Evolutionary conservation across 2,888 invertebrate genomes (phyloP).

Genomic region (Cheiracanthium punctorium): DNA sequence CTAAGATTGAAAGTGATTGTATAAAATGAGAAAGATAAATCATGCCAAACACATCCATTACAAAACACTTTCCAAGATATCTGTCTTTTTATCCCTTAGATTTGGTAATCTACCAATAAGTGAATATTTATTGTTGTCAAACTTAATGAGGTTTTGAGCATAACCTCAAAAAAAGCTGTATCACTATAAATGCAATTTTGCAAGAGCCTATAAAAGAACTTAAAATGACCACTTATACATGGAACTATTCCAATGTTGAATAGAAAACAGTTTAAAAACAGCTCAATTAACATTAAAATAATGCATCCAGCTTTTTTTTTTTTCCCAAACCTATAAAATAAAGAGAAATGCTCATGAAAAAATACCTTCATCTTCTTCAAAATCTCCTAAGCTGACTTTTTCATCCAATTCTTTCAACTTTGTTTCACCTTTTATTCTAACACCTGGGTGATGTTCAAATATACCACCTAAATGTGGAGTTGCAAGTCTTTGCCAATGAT

Average conservation of each 20-base stretch:
- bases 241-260: background rate
- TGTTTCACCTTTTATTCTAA: slow-evolving; percentile 69
- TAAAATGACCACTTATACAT: background rate
- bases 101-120: too few relatives aligned
- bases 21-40: too few relatives aligned
- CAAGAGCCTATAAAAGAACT: too few relatives aligned
- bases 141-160: too few relatives aligned
- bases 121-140: too few relatives aligned
- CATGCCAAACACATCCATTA: too few relatives aligned
- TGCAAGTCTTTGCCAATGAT: slow-evolving; percentile 95
- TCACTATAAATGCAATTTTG: too few relatives aligned
- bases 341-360: background rate
- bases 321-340: background rate
- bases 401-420: slow-evolving; percentile 55
- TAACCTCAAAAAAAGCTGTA: too few relatives aligned
- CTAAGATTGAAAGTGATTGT: too few relatives aligned
- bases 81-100: too few relatives aligned
- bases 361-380: slow-evolving; percentile 70
- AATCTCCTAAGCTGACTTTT: slow-evolving; percentile 64
- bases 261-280: too few relatives aligned
- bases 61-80: too few relatives aligned
- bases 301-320: background rate
- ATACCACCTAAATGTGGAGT: slow-evolving; percentile 94
- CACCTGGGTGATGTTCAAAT: slow-evolving; percentile 80
- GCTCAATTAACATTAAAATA: background rate